phyloP scores from a whole-genome alignment of 2,888 invertebrate genomes.

The Molanna angustata region DNA sequence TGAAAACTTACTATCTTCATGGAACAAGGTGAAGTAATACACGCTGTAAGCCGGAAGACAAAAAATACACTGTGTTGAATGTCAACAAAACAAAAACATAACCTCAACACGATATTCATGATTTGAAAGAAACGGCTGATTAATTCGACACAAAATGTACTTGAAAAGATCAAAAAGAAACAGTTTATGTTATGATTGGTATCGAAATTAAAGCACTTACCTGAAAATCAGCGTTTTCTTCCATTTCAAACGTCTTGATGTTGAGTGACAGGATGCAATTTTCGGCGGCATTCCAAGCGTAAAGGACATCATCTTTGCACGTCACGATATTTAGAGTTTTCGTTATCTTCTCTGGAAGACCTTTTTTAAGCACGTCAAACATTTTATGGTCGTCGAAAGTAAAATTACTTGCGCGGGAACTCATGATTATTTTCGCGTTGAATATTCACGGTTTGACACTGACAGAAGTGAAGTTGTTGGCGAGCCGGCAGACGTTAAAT shows the following conservation, averaged over 20 bases:
- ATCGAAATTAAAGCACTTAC: too few relatives aligned
- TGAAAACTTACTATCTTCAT: too few relatives aligned
- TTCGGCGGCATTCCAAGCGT: slow-evolving; percentile 64
- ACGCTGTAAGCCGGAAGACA: too few relatives aligned
- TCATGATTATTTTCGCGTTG: slow-evolving; percentile 46
- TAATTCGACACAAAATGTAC: too few relatives aligned
- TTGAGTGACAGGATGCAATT: slow-evolving; percentile 63
- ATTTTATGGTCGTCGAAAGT: slow-evolving; percentile 59
- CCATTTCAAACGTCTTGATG: slow-evolving; percentile 50
- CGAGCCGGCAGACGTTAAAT: not conserved
- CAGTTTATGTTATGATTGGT: too few relatives aligned
- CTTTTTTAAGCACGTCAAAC: slow-evolving; percentile 57
- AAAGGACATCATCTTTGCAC: slow-evolving; percentile 64
- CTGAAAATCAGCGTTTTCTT: slow-evolving; percentile 59
- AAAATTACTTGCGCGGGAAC: slow-evolving; percentile 56
- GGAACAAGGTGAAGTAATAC: too few relatives aligned
- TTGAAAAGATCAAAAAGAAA: too few relatives aligned
- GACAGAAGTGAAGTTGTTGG: slow-evolving; percentile 15
- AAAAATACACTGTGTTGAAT: too few relatives aligned
- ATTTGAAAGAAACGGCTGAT: too few relatives aligned
- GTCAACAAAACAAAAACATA: too few relatives aligned
- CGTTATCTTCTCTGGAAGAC: slow-evolving; percentile 52
- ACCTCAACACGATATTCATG: too few relatives aligned
- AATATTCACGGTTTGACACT: slow-evolving; percentile 7
- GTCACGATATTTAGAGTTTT: slow-evolving; percentile 63